These are phyloP conservation scores for Neotoma lepida DNA, from an alignment of 2,113 vertebrate species.

Conservation along the genomic window DNA sequence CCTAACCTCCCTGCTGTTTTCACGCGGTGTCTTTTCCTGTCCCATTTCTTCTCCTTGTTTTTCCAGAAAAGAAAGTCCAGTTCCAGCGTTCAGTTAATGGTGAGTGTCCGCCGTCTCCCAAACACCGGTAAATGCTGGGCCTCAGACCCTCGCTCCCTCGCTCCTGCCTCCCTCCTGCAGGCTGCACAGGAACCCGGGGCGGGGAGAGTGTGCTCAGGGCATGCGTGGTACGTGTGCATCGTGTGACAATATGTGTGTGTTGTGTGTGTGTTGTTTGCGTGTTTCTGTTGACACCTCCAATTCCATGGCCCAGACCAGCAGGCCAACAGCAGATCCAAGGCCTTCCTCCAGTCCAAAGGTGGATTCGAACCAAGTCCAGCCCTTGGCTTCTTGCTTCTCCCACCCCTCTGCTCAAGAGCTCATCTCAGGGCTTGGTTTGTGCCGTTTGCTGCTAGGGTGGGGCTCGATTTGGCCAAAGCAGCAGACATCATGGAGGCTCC, in stretches of 20 bases:
- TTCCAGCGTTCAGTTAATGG: conserved; percentile 96
- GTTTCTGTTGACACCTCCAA: conserved; percentile 86
- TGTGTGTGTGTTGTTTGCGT: conserved; percentile 81
- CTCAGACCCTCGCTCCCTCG: conserved; percentile 84
- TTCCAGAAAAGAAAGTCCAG: conserved; percentile 97
- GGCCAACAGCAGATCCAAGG: conserved; percentile 66
- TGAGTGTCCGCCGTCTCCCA: conserved; percentile 92
- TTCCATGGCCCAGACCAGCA: conserved; percentile 80
- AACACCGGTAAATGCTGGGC: conserved; percentile 87
- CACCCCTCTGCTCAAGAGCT: conserved; percentile 47
- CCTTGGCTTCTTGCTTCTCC: conserved; percentile 82
- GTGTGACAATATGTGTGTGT: conserved; percentile 76
- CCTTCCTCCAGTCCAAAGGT: conserved; percentile 56
- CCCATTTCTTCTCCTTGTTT: conserved; percentile 94
- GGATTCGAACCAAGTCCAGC: conserved; percentile 80
- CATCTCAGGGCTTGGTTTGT: conserved; percentile 65
- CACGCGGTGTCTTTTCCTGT: conserved; percentile 90
- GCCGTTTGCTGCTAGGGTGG: conserved; percentile 25
- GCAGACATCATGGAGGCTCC: neutral
- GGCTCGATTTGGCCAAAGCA: conserved; percentile 51
- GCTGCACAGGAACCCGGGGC: conserved; percentile 80
- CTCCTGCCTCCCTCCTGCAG: conserved; percentile 84
- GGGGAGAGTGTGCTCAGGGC: conserved; percentile 85
- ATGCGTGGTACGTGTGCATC: conserved; percentile 82
- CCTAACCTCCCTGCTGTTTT: conserved; percentile 85